phyloP scores from a whole-genome alignment of 2,888 invertebrate genomes.

The Trypoxylon attenuatum region DNA sequence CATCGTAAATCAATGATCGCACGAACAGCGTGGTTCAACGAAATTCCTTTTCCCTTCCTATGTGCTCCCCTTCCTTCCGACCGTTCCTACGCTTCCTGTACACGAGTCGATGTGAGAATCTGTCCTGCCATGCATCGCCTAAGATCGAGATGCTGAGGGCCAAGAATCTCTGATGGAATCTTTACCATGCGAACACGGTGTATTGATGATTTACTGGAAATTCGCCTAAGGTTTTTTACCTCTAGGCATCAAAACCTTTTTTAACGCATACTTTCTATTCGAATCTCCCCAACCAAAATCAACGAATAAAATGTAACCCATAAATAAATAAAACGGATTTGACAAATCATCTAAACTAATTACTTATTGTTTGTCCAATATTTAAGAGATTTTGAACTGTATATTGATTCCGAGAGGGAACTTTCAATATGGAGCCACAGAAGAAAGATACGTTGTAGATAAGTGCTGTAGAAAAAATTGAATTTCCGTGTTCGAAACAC shows the following conservation, averaged over 20 bases:
- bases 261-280: neutral
- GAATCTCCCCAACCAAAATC: neutral
- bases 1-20: constrained; percentile 66
- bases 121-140: constrained; percentile 33
- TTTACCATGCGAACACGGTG: constrained; percentile 11
- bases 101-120: constrained; percentile 45
- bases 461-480: too few species aligned
- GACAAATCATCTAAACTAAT: neutral
- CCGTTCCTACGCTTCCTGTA: constrained; percentile 48
- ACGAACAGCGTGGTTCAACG: constrained; percentile 57
- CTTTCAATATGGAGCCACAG: too few species aligned
- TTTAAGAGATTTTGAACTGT: too few species aligned
- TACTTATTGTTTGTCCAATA: too few species aligned
- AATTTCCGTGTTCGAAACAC: neutral
- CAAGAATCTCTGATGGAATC: constrained; percentile 45
- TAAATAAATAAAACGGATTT: neutral
- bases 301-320: neutral
- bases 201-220: constrained; percentile 29
- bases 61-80: constrained; percentile 41
- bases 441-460: too few species aligned
- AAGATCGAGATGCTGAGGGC: constrained; percentile 35
- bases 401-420: too few species aligned
- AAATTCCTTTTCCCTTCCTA: constrained; percentile 60
- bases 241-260: too few species aligned
- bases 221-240: constrained; percentile 35